These are phyloP conservation scores for Homarus gammarus DNA, from an alignment of 2,888 invertebrate species.

Conservation along the genomic window DNA sequence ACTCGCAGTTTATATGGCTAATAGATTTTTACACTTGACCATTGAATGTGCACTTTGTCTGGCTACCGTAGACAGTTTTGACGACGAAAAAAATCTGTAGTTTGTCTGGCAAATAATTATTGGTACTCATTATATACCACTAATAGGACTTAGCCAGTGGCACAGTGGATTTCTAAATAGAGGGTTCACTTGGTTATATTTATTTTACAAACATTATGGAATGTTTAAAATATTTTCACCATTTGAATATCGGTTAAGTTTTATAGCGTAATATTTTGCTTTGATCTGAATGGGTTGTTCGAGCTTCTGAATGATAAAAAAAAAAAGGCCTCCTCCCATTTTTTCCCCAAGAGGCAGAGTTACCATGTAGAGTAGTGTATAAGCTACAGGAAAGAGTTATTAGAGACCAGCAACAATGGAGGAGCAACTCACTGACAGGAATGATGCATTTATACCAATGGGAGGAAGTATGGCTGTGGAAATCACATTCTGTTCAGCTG, in stretches of 20 bases:
- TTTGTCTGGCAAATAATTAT: background rate
- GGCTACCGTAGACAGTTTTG: too few species aligned
- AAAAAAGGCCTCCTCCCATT: constrained; percentile 1
- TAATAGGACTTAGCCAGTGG: background rate
- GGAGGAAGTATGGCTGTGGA: constrained; percentile 12
- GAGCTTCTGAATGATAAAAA: background rate
- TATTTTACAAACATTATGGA: background rate
- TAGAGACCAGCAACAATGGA: background rate
- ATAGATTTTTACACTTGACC: too few species aligned
- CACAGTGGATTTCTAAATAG: background rate
- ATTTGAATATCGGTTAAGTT: background rate
- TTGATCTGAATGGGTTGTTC: background rate
- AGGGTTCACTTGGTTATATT: background rate
- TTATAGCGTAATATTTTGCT: background rate
- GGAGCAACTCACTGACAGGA: background rate
- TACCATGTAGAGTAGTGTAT: background rate
- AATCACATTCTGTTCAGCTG: background rate
- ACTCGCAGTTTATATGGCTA: too few species aligned
- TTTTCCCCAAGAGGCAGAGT: background rate
- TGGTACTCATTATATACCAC: too few species aligned
- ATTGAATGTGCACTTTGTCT: too few species aligned
- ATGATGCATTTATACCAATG: constrained; percentile 11
- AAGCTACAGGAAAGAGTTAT: background rate
- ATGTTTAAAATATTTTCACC: background rate
- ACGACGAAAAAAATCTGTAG: too few species aligned